These are phyloP conservation scores for Ommatoiulus sabulosus DNA, from an alignment of 2,888 invertebrate genomes.

Conservation along the genomic window DNA sequence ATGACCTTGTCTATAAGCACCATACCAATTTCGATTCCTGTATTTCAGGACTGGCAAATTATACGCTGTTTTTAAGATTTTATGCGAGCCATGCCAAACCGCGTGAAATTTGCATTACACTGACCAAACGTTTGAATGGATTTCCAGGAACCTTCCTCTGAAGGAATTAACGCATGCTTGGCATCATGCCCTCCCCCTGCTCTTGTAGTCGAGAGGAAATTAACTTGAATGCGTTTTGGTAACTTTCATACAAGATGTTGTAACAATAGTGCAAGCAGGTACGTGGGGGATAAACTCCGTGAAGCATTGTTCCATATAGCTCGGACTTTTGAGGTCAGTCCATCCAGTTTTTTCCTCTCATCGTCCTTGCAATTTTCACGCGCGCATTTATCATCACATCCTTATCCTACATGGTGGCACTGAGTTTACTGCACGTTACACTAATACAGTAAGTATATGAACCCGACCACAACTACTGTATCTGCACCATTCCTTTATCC, in stretches of 20 bases:
- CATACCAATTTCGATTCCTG: neutral
- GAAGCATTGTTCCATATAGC: neutral
- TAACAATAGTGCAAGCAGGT: neutral
- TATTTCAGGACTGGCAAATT: neutral
- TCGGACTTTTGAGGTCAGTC: constrained; percentile 10
- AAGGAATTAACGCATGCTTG: neutral
- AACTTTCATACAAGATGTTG: constrained; percentile 4
- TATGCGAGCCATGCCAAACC: neutral
- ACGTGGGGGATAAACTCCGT: constrained; percentile 8
- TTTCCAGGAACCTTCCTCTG: no score
- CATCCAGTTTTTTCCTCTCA: neutral
- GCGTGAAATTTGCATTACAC: no score
- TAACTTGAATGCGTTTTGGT: neutral
- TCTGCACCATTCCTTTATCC: no score
- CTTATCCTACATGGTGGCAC: neutral
- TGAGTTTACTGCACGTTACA: neutral
- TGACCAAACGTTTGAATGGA: no score
- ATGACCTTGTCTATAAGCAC: neutral
- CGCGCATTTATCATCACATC: neutral
- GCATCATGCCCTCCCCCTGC: neutral
- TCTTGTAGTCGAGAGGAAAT: neutral
- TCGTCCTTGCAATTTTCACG: neutral
- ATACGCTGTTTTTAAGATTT: neutral
- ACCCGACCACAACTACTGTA: no score
- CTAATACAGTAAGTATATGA: no score